Evolutionary conservation across 2,113 vertebrate genomes (phyloP).

Genomic region (Spea multiplicata): DNA sequence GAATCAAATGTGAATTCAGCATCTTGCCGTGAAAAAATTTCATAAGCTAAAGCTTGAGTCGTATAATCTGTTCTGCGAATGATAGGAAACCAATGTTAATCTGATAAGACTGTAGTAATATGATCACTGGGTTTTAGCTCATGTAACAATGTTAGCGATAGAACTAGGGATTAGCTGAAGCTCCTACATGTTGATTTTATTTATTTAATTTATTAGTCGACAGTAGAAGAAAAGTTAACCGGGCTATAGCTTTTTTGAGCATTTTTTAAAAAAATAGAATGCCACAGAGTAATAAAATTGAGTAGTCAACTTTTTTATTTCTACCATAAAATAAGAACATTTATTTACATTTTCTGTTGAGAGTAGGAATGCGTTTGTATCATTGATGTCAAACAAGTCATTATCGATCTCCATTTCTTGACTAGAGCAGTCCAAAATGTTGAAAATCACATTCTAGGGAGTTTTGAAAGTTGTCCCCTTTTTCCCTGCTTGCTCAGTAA

Average conservation of each 20-base stretch:
- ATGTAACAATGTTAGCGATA: slow-evolving; percentile 28
- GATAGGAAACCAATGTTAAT: slow-evolving; percentile 42
- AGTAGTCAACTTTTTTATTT: neutral
- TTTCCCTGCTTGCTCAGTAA: too few relatives aligned
- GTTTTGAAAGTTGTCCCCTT: too few relatives aligned
- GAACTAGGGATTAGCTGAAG: slow-evolving; percentile 7
- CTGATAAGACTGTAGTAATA: slow-evolving; percentile 35
- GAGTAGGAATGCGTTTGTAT: too few relatives aligned
- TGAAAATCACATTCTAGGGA: too few relatives aligned
- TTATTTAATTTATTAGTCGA: slow-evolving; percentile 16
- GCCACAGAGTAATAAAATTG: neutral
- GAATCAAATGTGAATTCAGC: slow-evolving; percentile 36
- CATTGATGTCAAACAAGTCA: too few relatives aligned
- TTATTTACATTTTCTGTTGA: too few relatives aligned
- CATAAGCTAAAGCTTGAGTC: slow-evolving; percentile 25
- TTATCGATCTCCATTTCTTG: too few relatives aligned
- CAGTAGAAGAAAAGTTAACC: slow-evolving; percentile 1
- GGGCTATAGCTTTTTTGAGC: neutral
- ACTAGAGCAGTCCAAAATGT: too few relatives aligned
- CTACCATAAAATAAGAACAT: too few relatives aligned
- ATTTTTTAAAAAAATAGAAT: neutral
- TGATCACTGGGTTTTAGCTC: slow-evolving; percentile 29
- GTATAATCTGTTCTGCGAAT: slow-evolving; percentile 39
- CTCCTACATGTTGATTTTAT: slow-evolving; percentile 8
- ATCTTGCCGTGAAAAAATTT: slow-evolving; percentile 34